These are phyloP conservation scores for Drosophila baimaii DNA, from an alignment of 1,140 invertebrate species.

Conservation along the genomic window DNA sequence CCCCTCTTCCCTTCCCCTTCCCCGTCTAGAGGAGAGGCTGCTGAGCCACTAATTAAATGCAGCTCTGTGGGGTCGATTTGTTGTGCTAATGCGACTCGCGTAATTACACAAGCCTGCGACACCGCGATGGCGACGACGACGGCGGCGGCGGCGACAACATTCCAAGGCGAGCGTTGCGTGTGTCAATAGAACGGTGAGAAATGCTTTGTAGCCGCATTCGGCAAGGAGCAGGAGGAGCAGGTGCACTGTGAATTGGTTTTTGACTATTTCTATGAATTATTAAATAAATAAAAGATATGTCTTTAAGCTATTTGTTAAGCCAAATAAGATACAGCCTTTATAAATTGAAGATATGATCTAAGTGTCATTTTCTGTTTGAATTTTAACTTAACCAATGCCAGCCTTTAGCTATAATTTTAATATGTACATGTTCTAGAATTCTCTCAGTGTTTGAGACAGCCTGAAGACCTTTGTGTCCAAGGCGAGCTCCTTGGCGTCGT, in stretches of 20 bases:
- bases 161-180: slow-evolving; percentile 73
- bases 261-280: neutral
- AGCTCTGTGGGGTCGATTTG: slow-evolving; percentile 74
- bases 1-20: neutral
- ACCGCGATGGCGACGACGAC: slow-evolving; percentile 47
- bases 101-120: slow-evolving; percentile 61
- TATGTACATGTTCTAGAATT: neutral
- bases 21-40: neutral
- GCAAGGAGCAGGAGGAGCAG: slow-evolving; percentile 7
- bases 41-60: slow-evolving; percentile 73
- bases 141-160: slow-evolving; percentile 63
- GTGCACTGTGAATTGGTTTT: neutral
- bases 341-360: too few relatives aligned
- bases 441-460: neutral
- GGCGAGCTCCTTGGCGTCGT: slow-evolving; percentile 69
- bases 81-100: slow-evolving; percentile 73
- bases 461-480: slow-evolving; percentile 22
- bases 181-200: slow-evolving; percentile 73
- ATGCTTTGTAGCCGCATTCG: slow-evolving; percentile 51
- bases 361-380: too few relatives aligned
- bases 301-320: too few relatives aligned
- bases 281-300: neutral
- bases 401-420: neutral
- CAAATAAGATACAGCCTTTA: too few relatives aligned
- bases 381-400: neutral